phyloP scores from a whole-genome alignment of 2,888 invertebrate species.

The Lycia hirtaria region DNA sequence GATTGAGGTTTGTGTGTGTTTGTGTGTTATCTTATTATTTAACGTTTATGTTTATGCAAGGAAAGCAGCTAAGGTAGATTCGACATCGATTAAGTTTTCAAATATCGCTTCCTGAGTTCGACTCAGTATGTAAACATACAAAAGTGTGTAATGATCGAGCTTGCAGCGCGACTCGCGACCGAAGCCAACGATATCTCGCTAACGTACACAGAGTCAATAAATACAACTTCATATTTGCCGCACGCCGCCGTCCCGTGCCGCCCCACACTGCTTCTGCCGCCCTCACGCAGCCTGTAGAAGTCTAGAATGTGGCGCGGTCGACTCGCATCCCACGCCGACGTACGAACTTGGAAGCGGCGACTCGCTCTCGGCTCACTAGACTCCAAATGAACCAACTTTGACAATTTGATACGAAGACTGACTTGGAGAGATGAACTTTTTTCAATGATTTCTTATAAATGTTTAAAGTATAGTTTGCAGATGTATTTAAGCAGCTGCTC shows the following conservation, averaged over 20 bases:
- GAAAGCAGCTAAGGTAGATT: background rate
- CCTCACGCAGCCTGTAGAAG: too few species aligned
- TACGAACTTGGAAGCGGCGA: background rate
- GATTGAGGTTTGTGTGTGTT: too few species aligned
- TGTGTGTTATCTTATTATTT: too few species aligned
- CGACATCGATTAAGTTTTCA: background rate
- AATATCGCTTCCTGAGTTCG: background rate
- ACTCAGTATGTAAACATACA: background rate
- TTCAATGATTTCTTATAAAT: too few species aligned
- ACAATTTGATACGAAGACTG: conserved; percentile 1
- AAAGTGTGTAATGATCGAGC: background rate
- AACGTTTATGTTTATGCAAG: too few species aligned
- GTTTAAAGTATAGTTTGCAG: too few species aligned
- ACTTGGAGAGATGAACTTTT: too few species aligned
- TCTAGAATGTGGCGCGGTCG: conserved; percentile 7
- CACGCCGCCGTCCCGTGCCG: background rate
- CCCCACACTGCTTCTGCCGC: too few species aligned
- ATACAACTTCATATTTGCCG: background rate
- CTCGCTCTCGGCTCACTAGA: background rate
- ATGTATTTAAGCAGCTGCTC: too few species aligned
- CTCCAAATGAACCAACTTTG: background rate
- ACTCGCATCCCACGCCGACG: background rate
- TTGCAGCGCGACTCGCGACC: too few species aligned
- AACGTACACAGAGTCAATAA: background rate
- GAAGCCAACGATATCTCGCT: background rate